Conservation (phyloP, 2,888 invertebrate genomes). For the Cephus pygmeus region DNA sequence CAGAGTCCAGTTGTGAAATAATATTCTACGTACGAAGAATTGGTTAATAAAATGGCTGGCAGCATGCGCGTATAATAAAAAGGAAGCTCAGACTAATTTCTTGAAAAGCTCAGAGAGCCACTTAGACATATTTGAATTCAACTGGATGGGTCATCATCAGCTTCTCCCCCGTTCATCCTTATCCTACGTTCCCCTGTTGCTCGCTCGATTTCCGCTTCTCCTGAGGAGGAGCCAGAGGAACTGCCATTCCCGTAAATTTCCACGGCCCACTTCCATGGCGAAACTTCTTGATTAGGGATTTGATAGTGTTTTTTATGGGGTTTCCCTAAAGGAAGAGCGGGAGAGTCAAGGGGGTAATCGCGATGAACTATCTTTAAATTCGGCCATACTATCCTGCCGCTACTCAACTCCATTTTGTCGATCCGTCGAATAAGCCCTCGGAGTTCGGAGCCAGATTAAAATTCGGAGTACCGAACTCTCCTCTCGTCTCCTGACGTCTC, state of each 20-base stretch:
- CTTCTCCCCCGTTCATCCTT: neutral
- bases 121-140: slow-evolving; percentile 1
- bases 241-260: neutral
- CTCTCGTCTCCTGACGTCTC: neutral
- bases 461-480: slow-evolving; percentile 17
- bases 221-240: neutral
- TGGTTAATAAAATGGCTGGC: no score
- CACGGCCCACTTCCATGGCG: slow-evolving; percentile 18
- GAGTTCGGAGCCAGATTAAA: slow-evolving; percentile 23
- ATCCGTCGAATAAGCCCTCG: neutral
- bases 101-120: slow-evolving; percentile 2
- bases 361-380: slow-evolving; percentile 48
- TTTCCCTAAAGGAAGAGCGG: slow-evolving; percentile 28
- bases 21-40: no score
- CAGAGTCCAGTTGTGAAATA: no score
- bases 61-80: no score
- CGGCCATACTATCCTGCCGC: slow-evolving; percentile 12
- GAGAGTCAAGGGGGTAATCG: slow-evolving; percentile 44
- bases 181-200: slow-evolving; percentile 22
- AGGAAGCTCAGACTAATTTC: neutral
- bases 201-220: slow-evolving; percentile 32
- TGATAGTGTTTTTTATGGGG: slow-evolving; percentile 49
- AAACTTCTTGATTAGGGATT: slow-evolving; percentile 55
- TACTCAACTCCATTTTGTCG: slow-evolving; percentile 12
- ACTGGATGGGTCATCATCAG: neutral